Base-by-base conservation (phyloP, 2,888 invertebrate species). In the Drosophila mayaguana region DNA sequence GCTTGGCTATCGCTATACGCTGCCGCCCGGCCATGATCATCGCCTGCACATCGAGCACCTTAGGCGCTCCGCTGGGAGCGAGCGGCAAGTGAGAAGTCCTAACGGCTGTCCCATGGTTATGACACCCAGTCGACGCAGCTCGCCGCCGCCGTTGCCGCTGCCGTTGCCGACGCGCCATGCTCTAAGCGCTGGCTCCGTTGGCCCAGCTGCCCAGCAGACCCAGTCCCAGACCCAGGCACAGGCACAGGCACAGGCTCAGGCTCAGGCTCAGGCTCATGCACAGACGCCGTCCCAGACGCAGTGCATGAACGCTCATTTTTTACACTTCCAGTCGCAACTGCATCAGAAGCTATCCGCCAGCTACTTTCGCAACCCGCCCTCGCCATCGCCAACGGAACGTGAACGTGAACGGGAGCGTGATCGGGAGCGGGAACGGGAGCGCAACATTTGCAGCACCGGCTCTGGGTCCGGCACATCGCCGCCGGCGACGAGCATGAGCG, bases 61-160 rank as follows among this genome's bases (percentile, higher is more conserved):
- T 20, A 59, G 72, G 54, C 74, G 74, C 70, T 50, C 62, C 36
- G 63, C 55, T 38, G 60, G 61, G 59, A 18, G 42, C 42, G 73
- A 63, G 54, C 63, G 63, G 51, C 63, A 60, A 28, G 70, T 77
- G 64, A 70, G 63, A 2, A 68, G 65, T 61, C 53, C 65, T 56
- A 69, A 55, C 63, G 56, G 63, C 71, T 64, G 79, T 45, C 36
- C 82, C 67, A 76, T 93, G 95, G 95, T 95, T 93, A 95, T 95
- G 95, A 95, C 95, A 93, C 95, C 95, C 77, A 95, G 95, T 91
- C 94, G 95, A 91, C 94, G 95, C 92, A 94, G 94, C 87, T 95
- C 95, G 91, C 95, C 95, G 81, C 94, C 95, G 81, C 94, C 95
- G 80, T 60, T 56, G 53, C 12, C 69, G 32, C 50, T 61, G 56